Base-by-base conservation (phyloP, 2,113 vertebrate species). In the Nothocercus julius region DNA sequence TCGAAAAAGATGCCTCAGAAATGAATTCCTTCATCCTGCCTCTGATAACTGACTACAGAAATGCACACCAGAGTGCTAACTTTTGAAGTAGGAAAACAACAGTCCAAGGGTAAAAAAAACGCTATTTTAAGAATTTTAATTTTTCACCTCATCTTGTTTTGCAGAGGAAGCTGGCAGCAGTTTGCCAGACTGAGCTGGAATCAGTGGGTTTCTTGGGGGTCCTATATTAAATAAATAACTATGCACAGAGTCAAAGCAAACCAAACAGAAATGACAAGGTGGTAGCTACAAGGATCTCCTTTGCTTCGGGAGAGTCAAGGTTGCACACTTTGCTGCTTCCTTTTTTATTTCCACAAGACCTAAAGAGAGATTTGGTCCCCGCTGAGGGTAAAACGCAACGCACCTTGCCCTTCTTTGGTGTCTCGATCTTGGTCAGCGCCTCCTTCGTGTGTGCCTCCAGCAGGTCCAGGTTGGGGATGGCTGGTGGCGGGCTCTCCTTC, bases 381-480 rank as follows among this genome's bases (percentile, higher is more conserved):
- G 8, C 25, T 44, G 36, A 74, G 25, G 14, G 53, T 87, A 61
- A 68, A 77, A 20, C 7, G 24, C 0, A 30, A 93, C 98, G 92
- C 82, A 99, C 98, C 98, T 98, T 99, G 7, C 98, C 98, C 96
- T 99, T 99, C 97, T 99, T 99, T 78, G 98, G 98, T 14, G 99
- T 99, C 94, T 99, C 99, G 38, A 99, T 99, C 97, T 99, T 99
- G 92, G 98, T 99, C 79, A 99, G 90, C 28, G 99, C 99, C 95
- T 99, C 99, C 96, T 99, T 99, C 0, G 99, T 99, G 72, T 99
- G 99, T 34, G 99, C 99, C 97, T 99, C 99, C 0, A 99, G 98
- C 76, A 99, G 98, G 79, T 99, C 98, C 2, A 99, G 98, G 85
- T 99, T 98, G 28, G 99, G 99, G 85, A 98, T 98, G 97, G 99